Evolutionary conservation across 2,113 vertebrate species (phyloP), one percentile per base, ranked within the genome.

Genomic region (Gavialis gangeticus): DNA sequence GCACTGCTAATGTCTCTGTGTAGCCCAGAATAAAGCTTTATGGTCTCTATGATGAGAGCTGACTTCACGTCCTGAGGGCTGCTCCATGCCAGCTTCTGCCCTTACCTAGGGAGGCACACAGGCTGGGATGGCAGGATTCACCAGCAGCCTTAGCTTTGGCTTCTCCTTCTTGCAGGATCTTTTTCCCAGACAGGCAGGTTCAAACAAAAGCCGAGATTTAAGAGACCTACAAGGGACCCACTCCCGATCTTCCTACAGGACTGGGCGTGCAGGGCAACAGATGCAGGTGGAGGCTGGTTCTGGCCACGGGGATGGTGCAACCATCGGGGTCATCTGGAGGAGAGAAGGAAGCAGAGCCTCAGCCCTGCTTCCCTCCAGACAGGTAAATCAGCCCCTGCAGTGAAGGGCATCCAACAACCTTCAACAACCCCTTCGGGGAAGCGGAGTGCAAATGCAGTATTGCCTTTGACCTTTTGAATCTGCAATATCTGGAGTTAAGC

Each of bases 11-110:
- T 86, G 80, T 76, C 56, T 87, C 88, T 19, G 13, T 89, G 91
- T 63, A 90, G 80, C 71, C 71, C 56, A 60, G 56, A 82, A 94
- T 94, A 75, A 95, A 93, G 84, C 82, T 93, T 96, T 96, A 24
- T 56, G 79, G 25, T 12, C 78, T 93, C 85, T 85, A 83, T 95
- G 82, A 91, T 94, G 87, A 79, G 96, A 94, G n/a, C 15, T 18
- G 18, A 12, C 79, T 92, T 94, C 75, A 79, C 71, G 27, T 60
- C 63, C 14, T 7, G 1, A 71, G 14, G 14, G 58, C 59, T 75
- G 62, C 77, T 91, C 71, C 54, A 21, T 0, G 0, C 28, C 46
- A 10, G 15, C 64, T 83, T 93, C 82, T n/a, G 37, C 25, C n/a
- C 6, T 19, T 63, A 30, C 24, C 14, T 69, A 37, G 62, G 24